These are phyloP conservation scores for Hippoglossus stenolepis DNA, from an alignment of 2,113 vertebrate genomes.

Conservation along the genomic window DNA sequence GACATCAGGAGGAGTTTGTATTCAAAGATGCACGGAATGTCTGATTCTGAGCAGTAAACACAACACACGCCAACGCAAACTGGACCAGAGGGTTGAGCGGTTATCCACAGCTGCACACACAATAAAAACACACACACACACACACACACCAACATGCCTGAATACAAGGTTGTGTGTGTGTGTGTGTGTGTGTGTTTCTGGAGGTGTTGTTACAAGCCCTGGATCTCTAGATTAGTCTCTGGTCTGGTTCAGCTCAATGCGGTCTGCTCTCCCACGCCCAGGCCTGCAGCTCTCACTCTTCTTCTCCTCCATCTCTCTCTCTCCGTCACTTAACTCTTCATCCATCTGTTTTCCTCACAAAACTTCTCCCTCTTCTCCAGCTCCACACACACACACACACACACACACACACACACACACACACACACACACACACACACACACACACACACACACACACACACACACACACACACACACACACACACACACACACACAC, in stretches of 20 bases:
- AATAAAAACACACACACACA: background rate
- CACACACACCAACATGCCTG: constrained; percentile 26
- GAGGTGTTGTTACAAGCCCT: constrained; percentile 72
- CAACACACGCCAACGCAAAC: constrained; percentile 7
- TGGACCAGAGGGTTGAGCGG: constrained; percentile 12
- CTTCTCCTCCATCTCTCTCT: background rate
- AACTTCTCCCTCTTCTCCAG: too few relatives aligned
- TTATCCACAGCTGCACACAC: background rate
- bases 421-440: too few relatives aligned
- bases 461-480: too few relatives aligned
- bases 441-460: too few relatives aligned
- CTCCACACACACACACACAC: too few relatives aligned
- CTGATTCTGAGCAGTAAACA: background rate
- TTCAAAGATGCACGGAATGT: background rate
- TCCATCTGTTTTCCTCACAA: background rate
- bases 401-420: too few relatives aligned
- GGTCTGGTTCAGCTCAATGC: constrained; percentile 80
- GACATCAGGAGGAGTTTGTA: background rate
- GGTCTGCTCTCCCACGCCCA: constrained; percentile 73
- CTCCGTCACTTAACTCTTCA: background rate
- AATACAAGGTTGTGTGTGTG: constrained; percentile 32
- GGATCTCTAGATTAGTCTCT: constrained; percentile 78
- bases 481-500: too few relatives aligned
- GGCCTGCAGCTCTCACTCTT: constrained; percentile 37
- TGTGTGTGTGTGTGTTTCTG: constrained; percentile 27